These are phyloP conservation scores for Catostomus latipinnis DNA, from an alignment of 2,797 vertebrate genomes.

Conservation along the genomic window DNA sequence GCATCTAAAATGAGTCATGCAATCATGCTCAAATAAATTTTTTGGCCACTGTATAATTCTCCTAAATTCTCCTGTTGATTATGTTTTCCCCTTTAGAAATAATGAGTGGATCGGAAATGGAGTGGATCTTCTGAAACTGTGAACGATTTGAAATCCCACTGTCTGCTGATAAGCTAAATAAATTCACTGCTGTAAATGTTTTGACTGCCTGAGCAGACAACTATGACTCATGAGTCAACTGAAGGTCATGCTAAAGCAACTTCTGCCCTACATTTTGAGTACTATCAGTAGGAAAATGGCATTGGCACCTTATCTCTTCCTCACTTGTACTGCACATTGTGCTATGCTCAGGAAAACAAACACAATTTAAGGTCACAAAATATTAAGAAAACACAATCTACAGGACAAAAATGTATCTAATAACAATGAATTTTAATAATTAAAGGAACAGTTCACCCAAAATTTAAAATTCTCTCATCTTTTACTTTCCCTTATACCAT, in stretches of 20 bases:
- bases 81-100: background rate
- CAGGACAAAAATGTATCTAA: background rate
- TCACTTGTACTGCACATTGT: background rate
- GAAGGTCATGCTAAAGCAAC: constrained; percentile 64
- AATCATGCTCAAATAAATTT: too few relatives aligned
- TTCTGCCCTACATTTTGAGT: constrained; percentile 3
- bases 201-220: background rate
- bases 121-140: background rate
- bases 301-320: constrained; percentile 25
- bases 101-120: background rate
- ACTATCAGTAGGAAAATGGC: background rate
- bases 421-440: background rate
- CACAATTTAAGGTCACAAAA: background rate
- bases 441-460: background rate
- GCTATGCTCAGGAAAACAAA: constrained; percentile 5
- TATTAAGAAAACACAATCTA: background rate
- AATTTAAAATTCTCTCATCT: too few relatives aligned
- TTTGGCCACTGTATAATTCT: background rate
- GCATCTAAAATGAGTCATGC: too few relatives aligned
- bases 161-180: background rate
- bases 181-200: background rate
- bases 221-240: constrained; percentile 73
- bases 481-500: too few relatives aligned
- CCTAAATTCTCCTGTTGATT: background rate
- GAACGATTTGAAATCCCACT: background rate